Percentiles rank a stretch among this genome's conserved stretches.
Conservation (phyloP, 1,140 invertebrate species). For the Lasaia peninsularis region DNA sequence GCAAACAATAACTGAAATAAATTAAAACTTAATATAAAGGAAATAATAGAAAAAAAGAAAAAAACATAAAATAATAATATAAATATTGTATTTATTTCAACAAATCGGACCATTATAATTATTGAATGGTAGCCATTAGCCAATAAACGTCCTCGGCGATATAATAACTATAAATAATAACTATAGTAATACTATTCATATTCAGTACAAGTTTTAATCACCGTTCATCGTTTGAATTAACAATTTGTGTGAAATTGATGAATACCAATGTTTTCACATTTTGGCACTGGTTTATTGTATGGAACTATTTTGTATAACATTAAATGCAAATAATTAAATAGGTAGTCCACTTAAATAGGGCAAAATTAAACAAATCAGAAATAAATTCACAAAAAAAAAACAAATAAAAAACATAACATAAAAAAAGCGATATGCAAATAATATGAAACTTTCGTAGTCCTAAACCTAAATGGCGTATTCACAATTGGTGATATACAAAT, state of each 20-base stretch:
- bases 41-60: conserved; percentile 66
- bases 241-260: too few species aligned
- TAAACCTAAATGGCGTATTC: conserved; percentile 3
- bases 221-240: conserved; percentile 28
- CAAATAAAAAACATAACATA: conserved; percentile 74
- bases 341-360: conserved; percentile 43
- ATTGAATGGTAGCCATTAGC: conserved; percentile 8
- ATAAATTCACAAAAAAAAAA: conserved; percentile 72
- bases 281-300: conserved; percentile 55
- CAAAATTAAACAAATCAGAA: conserved; percentile 63
- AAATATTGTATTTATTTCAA: conserved; percentile 77
- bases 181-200: conserved; percentile 75
- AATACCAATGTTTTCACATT: conserved; percentile 37
- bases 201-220: conserved; percentile 46
- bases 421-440: conserved; percentile 73
- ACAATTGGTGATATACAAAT: conserved; percentile 9
- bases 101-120: conserved; percentile 59
- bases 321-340: conserved; percentile 53
- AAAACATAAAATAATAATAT: conserved; percentile 75
- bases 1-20: conserved; percentile 9
- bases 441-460: conserved; percentile 18
- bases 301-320: conserved; percentile 58
- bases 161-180: conserved; percentile 75
- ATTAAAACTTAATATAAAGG: conserved; percentile 64
- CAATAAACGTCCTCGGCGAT: conserved; percentile 28